A percentile compares a stretch with the other conserved stretches of the same genome.
Evolutionary conservation across 2,888 invertebrate genomes (phyloP).

Genomic region (Eretmocerus hayati): DNA sequence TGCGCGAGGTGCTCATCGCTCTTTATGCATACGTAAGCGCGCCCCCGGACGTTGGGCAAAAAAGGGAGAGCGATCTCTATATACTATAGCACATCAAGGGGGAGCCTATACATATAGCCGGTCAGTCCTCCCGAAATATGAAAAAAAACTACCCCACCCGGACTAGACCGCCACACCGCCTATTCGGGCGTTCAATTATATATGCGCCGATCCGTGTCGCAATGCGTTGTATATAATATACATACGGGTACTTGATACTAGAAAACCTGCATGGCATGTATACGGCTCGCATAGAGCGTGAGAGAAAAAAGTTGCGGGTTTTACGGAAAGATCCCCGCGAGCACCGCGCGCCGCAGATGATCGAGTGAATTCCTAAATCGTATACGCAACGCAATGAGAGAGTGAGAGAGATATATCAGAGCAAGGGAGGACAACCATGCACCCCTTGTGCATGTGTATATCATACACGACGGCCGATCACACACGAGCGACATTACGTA

Average conservation of each 20-base stretch:
- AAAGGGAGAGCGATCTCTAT: not conserved
- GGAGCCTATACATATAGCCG: not conserved
- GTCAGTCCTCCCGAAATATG: conserved; percentile 33
- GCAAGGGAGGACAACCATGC: too few relatives aligned
- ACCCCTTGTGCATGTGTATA: too few relatives aligned
- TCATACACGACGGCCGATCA: too few relatives aligned
- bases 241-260: too few relatives aligned
- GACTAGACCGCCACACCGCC: too few relatives aligned
- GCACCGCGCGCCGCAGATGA: too few relatives aligned
- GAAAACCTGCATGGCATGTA: conserved; percentile 8
- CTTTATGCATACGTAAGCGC: conserved; percentile 28
- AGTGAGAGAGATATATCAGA: too few relatives aligned
- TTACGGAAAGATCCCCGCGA: conserved; percentile 6
- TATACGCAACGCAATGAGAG: too few relatives aligned
- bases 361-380: conserved; percentile 13
- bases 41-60: conserved; percentile 19
- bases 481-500: not conserved
- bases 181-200: too few relatives aligned
- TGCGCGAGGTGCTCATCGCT: conserved; percentile 31
- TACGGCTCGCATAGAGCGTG: conserved; percentile 14
- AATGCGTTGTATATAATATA: too few relatives aligned
- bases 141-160: conserved; percentile 15
- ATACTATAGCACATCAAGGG: conserved; percentile 12
- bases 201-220: too few relatives aligned
- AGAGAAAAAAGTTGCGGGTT: conserved; percentile 11